These are phyloP conservation scores for Urosaurus nigricauda DNA, from an alignment of 2,797 vertebrate genomes.

Conservation along the genomic window DNA sequence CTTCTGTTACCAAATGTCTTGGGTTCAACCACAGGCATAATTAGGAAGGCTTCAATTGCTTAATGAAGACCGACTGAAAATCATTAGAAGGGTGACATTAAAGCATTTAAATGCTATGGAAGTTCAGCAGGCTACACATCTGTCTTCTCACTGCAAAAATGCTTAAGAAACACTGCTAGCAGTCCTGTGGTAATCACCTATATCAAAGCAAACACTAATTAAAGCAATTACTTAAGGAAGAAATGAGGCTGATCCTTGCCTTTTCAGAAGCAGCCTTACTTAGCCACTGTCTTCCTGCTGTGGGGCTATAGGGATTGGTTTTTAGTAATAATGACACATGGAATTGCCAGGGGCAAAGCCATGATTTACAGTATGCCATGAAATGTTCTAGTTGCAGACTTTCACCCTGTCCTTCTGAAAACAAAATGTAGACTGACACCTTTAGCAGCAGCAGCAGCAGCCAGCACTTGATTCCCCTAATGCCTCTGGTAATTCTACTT, in stretches of 20 bases:
- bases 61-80: slow-evolving; percentile 50
- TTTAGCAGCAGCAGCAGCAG: background rate
- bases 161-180: slow-evolving; percentile 49
- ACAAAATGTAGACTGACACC: background rate
- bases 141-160: slow-evolving; percentile 47
- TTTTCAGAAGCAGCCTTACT: background rate
- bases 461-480: background rate
- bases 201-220: slow-evolving; percentile 57
- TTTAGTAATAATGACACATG: background rate
- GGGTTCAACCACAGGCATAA: background rate
- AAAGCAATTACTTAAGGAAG: slow-evolving; percentile 60
- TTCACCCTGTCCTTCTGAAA: background rate
- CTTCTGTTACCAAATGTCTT: accelerated
- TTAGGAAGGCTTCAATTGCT: slow-evolving; percentile 18
- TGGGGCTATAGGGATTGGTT: background rate
- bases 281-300: background rate
- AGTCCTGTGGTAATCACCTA: slow-evolving; percentile 52
- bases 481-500: background rate
- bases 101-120: background rate
- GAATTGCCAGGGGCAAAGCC: background rate
- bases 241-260: slow-evolving; percentile 25
- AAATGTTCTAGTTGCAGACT: accelerated
- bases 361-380: background rate
- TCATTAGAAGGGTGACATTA: slow-evolving; percentile 2
- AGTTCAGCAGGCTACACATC: slow-evolving; percentile 1